phyloP scores from a whole-genome alignment of 2,888 invertebrate genomes.

The Melinopterus prodromus region DNA sequence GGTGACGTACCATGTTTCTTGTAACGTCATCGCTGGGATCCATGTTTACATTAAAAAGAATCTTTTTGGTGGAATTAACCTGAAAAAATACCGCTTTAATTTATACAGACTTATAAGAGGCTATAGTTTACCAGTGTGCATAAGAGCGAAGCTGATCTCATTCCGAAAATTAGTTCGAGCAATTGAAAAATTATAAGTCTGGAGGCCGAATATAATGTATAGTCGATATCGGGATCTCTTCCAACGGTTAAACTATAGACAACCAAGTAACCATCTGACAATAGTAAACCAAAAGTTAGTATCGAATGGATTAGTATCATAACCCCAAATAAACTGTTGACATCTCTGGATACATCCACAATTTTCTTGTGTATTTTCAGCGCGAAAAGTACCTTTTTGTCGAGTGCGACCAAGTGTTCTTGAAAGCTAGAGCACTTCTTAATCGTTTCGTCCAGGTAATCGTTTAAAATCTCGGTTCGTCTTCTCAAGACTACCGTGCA shows the following conservation, averaged over 20 bases:
- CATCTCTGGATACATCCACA: constrained; percentile 26
- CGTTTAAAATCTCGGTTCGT: background rate
- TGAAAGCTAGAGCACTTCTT: background rate
- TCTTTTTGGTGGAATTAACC: constrained; percentile 41
- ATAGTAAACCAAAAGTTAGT: constrained; percentile 27
- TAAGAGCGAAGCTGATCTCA: constrained; percentile 22
- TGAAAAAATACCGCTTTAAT: background rate
- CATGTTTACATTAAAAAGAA: constrained; percentile 40
- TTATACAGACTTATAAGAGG: background rate
- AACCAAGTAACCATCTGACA: constrained; percentile 36
- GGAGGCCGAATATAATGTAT: constrained; percentile 6
- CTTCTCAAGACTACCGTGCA: constrained; percentile 13
- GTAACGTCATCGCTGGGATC: constrained; percentile 20
- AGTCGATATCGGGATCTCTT: constrained; percentile 18
- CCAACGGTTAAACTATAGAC: constrained; percentile 35
- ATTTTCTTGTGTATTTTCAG: constrained; percentile 37
- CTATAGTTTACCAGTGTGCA: background rate
- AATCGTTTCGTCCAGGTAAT: background rate
- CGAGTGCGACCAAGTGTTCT: background rate
- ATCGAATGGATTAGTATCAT: constrained; percentile 30
- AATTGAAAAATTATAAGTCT: constrained; percentile 29
- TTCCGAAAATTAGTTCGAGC: constrained; percentile 28
- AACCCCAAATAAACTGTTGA: constrained; percentile 31
- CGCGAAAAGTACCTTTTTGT: background rate
- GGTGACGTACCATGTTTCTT: constrained; percentile 37